These are phyloP conservation scores for Drepana arcuata DNA, from an alignment of 1,140 invertebrate genomes.

Conservation along the genomic window DNA sequence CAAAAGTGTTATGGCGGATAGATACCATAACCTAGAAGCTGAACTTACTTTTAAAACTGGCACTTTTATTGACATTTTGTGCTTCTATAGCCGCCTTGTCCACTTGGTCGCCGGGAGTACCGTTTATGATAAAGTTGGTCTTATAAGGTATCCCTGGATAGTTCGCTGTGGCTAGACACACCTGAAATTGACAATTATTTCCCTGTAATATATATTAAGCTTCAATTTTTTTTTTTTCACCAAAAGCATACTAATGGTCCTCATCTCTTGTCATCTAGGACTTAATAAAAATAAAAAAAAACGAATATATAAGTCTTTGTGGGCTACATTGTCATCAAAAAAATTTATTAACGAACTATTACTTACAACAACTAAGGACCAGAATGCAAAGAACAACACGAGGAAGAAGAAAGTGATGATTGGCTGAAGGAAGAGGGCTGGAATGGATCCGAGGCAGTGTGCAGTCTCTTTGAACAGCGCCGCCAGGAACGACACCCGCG, in stretches of 20 bases:
- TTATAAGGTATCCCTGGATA: conserved; percentile 56
- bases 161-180: conserved; percentile 75
- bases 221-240: too few species aligned
- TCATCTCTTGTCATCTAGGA: too few species aligned
- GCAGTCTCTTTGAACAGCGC: conserved; percentile 91
- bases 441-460: conserved; percentile 86
- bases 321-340: too few species aligned
- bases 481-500: conserved; percentile 84
- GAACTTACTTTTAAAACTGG: conserved; percentile 43
- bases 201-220: too few species aligned
- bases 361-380: conserved; percentile 86
- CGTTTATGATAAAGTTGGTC: conserved; percentile 55
- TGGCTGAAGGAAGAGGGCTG: conserved; percentile 90
- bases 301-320: too few species aligned
- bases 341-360: conserved; percentile 10
- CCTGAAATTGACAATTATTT: conserved; percentile 50
- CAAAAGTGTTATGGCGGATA: too few species aligned
- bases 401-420: conserved; percentile 87
- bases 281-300: too few species aligned
- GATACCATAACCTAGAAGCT: too few species aligned
- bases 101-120: conserved; percentile 26
- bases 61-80: conserved; percentile 35
- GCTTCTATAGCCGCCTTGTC: conserved; percentile 32
- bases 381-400: conserved; percentile 86
- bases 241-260: too few species aligned